These are phyloP conservation scores for Euglossa dilemma DNA, from an alignment of 1,140 invertebrate genomes.

Conservation along the genomic window DNA sequence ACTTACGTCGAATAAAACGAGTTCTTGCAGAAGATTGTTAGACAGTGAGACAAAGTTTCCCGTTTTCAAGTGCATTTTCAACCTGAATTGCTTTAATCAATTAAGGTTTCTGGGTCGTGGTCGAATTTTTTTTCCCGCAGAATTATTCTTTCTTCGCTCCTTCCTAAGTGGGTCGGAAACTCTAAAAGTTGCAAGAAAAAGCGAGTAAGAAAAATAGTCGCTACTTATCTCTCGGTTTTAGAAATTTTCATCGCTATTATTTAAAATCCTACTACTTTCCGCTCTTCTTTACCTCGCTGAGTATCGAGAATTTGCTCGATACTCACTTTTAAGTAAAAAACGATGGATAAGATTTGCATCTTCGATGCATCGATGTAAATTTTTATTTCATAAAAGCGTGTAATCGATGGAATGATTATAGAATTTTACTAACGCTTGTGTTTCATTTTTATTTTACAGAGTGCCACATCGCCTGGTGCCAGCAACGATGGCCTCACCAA, in stretches of 20 bases:
- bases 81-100: conserved; percentile 8
- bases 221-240: background rate
- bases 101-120: conserved; percentile 6
- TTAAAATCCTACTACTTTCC: background rate
- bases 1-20: background rate
- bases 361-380: too few relatives aligned
- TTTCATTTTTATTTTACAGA: conserved; percentile 70
- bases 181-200: background rate
- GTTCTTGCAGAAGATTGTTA: background rate
- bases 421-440: background rate
- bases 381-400: too few relatives aligned
- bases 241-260: background rate
- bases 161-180: too few relatives aligned
- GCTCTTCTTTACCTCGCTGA: background rate
- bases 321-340: too few relatives aligned
- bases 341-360: too few relatives aligned
- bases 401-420: too few relatives aligned
- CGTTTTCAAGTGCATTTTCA: background rate
- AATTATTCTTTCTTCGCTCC: background rate
- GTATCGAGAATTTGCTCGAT: too few relatives aligned
- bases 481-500: conserved; percentile 87
- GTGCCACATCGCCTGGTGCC: conserved; percentile 79
- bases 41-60: background rate
- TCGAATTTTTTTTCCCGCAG: background rate
- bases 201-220: background rate